A percentile compares a stretch with the other conserved stretches of the same genome.
Evolutionary conservation across 1,140 invertebrate species (phyloP).

Genomic region (Cephus cinctus): DNA sequence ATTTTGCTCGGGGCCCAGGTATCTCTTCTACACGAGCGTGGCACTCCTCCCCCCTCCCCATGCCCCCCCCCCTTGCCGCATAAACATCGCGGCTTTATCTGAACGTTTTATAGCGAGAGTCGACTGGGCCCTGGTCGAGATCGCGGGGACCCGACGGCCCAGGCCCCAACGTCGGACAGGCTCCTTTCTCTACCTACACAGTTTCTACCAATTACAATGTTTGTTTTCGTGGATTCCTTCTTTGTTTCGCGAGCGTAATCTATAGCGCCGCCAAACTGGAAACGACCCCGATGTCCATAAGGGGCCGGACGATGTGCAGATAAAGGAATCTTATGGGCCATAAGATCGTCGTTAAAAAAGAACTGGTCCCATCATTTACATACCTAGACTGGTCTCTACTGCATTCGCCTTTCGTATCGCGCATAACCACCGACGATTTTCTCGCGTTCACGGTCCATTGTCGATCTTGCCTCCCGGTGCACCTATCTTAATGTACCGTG

Average conservation of each 20-base stretch:
- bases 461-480: too few relatives aligned
- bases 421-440: too few relatives aligned
- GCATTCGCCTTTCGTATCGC: too few relatives aligned
- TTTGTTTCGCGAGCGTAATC: not conserved
- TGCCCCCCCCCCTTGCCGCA: slow-evolving; percentile 31
- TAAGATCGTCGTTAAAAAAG: too few relatives aligned
- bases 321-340: not conserved
- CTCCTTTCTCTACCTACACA: not conserved
- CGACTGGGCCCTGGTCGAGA: slow-evolving; percentile 8
- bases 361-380: too few relatives aligned
- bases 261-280: not conserved
- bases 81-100: slow-evolving; percentile 47
- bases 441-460: too few relatives aligned
- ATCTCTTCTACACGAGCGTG: slow-evolving; percentile 19
- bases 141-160: slow-evolving; percentile 18
- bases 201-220: not conserved
- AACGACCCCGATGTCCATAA: not conserved
- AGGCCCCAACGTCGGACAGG: slow-evolving; percentile 16
- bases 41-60: slow-evolving; percentile 21
- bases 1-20: slow-evolving; percentile 29
- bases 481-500: too few relatives aligned
- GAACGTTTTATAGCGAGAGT: slow-evolving; percentile 36
- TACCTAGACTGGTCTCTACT: too few relatives aligned
- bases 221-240: not conserved
- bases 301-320: not conserved